Conservation (phyloP, 2,113 vertebrate species). For the Lucifuga dentata region DNA sequence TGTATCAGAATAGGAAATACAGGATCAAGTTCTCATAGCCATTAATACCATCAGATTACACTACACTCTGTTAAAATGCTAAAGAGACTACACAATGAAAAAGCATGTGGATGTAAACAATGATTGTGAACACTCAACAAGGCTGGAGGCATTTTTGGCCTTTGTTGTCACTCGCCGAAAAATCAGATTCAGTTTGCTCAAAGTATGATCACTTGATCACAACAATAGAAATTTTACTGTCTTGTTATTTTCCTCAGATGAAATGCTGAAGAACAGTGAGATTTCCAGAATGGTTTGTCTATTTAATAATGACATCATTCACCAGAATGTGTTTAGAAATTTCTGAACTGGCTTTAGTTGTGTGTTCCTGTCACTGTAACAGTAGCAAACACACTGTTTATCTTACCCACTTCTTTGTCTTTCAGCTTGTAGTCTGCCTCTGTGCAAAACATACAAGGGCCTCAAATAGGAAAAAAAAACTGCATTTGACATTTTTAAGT, state of each 20-base stretch:
- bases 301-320: constrained; percentile 9
- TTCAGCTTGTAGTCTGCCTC: constrained; percentile 36
- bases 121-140: constrained; percentile 7
- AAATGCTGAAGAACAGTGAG: neutral
- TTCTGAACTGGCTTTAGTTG: constrained; percentile 26
- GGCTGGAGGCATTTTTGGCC: neutral
- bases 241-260: neutral
- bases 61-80: constrained; percentile 22
- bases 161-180: neutral
- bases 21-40: constrained; percentile 41
- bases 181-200: neutral
- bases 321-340: constrained; percentile 7
- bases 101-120: constrained; percentile 2
- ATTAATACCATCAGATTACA: constrained; percentile 15
- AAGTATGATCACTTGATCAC: neutral
- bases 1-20: constrained; percentile 25
- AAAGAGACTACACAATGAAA: constrained; percentile 28
- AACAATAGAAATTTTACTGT: neutral
- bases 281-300: constrained; percentile 12
- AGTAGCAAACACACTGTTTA: neutral
- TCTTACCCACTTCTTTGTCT: constrained; percentile 8
- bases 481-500: constrained; percentile 11
- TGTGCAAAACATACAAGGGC: constrained; percentile 6
- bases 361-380: constrained; percentile 31
- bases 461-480: constrained; percentile 14